Percentiles rank a stretch among this genome's conserved stretches.
Evolutionary conservation across 2,113 vertebrate species (phyloP).

Genomic region (Gambusia holbrooki): DNA sequence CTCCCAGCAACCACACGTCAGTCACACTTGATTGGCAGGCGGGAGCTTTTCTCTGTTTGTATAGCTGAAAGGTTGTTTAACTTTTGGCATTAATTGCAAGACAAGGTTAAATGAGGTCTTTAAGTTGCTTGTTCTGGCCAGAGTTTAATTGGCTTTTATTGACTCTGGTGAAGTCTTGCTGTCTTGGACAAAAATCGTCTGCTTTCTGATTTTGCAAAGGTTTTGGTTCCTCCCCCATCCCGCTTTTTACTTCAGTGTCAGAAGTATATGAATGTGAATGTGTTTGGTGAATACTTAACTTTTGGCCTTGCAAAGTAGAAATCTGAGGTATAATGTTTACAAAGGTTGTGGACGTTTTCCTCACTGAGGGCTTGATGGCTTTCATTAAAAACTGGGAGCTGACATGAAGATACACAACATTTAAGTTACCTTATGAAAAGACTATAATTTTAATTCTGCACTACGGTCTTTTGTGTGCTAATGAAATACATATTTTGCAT

Average conservation of each 20-base stretch:
- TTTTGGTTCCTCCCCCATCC: conserved; percentile 6
- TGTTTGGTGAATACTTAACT: conserved; percentile 1
- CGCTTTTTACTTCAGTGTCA: conserved; percentile 19
- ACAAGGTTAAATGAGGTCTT: conserved; percentile 40
- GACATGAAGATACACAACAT: not conserved
- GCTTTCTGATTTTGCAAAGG: conserved; percentile 33
- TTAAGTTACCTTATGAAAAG: not conserved
- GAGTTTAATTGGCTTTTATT: conserved; percentile 45
- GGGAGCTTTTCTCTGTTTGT: conserved; percentile 42
- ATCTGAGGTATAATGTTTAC: not conserved
- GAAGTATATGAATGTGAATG: conserved; percentile 3
- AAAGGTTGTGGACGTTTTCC: conserved; percentile 3
- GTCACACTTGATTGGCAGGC: conserved; percentile 61
- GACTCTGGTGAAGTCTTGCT: conserved; percentile 38
- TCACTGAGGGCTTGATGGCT: too few relatives aligned
- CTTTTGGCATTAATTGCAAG: conserved; percentile 36
- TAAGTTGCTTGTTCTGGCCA: conserved; percentile 5
- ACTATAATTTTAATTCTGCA: not conserved
- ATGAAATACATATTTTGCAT: not conserved
- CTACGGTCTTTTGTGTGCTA: not conserved
- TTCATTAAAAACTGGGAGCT: not conserved
- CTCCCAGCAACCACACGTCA: conserved; percentile 64
- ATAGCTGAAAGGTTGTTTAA: conserved; percentile 31
- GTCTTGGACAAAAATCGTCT: conserved; percentile 7
- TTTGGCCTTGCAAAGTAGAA: not conserved